Evolutionary conservation across 2,797 vertebrate genomes (phyloP).

Genomic region (Xenopus petersii): DNA sequence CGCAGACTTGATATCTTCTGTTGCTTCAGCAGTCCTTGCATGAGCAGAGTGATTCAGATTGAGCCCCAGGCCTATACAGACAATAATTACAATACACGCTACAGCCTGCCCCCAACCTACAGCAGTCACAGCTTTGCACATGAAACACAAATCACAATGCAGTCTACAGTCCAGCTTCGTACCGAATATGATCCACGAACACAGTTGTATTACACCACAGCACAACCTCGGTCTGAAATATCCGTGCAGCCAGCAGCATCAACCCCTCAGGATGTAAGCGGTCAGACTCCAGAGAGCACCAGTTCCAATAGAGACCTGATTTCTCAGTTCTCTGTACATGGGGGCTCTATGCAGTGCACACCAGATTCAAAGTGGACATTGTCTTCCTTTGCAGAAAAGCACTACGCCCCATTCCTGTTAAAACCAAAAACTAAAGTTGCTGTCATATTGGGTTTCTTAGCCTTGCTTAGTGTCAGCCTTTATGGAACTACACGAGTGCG

Average conservation of each 20-base stretch:
- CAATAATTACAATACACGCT: slow-evolving; percentile 68
- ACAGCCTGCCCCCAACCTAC: slow-evolving; percentile 78
- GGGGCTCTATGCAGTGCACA: slow-evolving; percentile 63
- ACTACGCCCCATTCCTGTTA: slow-evolving; percentile 91
- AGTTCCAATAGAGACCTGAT: slow-evolving; percentile 91
- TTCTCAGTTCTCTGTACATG: slow-evolving; percentile 73
- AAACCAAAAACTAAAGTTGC: slow-evolving; percentile 92
- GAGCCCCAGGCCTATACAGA: slow-evolving; percentile 85
- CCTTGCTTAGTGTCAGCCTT: slow-evolving; percentile 87
- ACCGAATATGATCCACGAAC: slow-evolving; percentile 95
- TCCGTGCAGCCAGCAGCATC: slow-evolving; percentile 84
- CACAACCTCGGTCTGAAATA: slow-evolving; percentile 89
- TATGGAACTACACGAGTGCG: slow-evolving; percentile 92
- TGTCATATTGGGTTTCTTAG: slow-evolving; percentile 88
- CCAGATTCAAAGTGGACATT: slow-evolving; percentile 89
- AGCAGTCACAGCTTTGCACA: slow-evolving; percentile 91
- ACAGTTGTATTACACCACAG: slow-evolving; percentile 94
- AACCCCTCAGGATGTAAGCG: slow-evolving; percentile 63
- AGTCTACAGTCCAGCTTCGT: slow-evolving; percentile 92
- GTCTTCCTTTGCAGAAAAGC: slow-evolving; percentile 89
- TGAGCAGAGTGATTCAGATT: slow-evolving; percentile 93
- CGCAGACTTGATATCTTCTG: slow-evolving; percentile 95
- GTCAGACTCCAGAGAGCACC: slow-evolving; percentile 79
- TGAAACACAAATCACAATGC: slow-evolving; percentile 98
- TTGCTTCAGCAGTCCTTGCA: slow-evolving; percentile 94